These are phyloP conservation scores for Pseudobourletiella spinata DNA, from an alignment of 1,140 invertebrate genomes.

Conservation along the genomic window DNA sequence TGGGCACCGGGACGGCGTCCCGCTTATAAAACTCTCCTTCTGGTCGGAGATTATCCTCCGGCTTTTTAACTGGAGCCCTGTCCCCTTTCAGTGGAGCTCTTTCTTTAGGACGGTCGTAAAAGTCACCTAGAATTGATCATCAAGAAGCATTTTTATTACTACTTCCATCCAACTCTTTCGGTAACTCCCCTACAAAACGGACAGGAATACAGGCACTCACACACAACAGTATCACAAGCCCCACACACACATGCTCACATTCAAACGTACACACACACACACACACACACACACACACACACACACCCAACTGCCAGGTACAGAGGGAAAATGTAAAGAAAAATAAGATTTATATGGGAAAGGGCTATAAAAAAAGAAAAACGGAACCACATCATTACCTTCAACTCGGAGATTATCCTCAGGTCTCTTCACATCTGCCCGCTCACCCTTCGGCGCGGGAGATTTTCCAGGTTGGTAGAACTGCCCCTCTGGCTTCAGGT, in stretches of 20 bases:
- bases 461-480: conserved; percentile 30
- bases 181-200: not conserved
- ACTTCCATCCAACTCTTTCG: not conserved
- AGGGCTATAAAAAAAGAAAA: conserved; percentile 36
- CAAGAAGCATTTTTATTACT: not conserved
- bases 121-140: conserved; percentile 43
- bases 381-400: conserved; percentile 39
- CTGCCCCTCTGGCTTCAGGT: conserved; percentile 40
- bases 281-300: too few relatives aligned
- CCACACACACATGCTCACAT: too few relatives aligned
- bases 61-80: conserved; percentile 41
- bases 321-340: too few relatives aligned
- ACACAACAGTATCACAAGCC: too few relatives aligned
- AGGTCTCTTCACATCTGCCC: conserved; percentile 43
- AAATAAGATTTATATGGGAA: too few relatives aligned
- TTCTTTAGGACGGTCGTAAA: conserved; percentile 44
- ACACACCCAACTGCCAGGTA: too few relatives aligned
- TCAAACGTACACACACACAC: too few relatives aligned
- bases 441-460: conserved; percentile 41
- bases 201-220: not conserved
- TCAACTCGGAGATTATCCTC: conserved; percentile 46
- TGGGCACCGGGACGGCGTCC: conserved; percentile 4
- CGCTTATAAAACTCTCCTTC: conserved; percentile 25
- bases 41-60: conserved; percentile 49
- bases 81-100: conserved; percentile 41